Conservation (phyloP, 2,797 vertebrate species). For the Pterois miles region DNA sequence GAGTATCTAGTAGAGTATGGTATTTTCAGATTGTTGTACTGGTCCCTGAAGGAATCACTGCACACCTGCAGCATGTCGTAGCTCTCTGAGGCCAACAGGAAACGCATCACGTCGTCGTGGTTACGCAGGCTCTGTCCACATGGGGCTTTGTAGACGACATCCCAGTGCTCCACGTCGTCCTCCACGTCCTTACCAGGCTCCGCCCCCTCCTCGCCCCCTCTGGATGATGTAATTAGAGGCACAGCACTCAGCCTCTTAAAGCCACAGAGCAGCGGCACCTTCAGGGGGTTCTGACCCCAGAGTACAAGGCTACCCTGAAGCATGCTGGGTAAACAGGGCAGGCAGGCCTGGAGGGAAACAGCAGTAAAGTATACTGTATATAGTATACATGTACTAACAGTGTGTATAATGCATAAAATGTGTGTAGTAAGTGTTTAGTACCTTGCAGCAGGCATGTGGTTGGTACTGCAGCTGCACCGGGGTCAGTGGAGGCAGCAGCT, state of each 20-base stretch:
- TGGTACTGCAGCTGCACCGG: constrained; percentile 51
- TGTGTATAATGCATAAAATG: no score
- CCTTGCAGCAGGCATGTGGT: constrained; percentile 79
- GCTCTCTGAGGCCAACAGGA: constrained; percentile 86
- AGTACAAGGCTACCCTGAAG: constrained; percentile 56
- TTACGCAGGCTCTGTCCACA: constrained; percentile 88
- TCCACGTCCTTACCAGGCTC: background rate
- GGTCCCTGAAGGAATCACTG: background rate
- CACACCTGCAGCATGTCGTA: constrained; percentile 82
- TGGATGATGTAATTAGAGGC: constrained; percentile 46
- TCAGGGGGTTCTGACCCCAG: constrained; percentile 89
- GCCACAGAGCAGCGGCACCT: constrained; percentile 85
- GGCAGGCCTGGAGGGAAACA: constrained; percentile 52
- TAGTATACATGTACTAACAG: no score
- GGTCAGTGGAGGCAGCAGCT: constrained; percentile 45
- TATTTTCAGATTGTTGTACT: no score
- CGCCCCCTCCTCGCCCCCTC: background rate
- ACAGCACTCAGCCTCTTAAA: constrained; percentile 87
- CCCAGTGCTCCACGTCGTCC: constrained; percentile 3
- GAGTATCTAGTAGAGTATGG: no score
- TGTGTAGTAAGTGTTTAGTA: background rate
- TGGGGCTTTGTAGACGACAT: constrained; percentile 89
- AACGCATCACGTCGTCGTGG: constrained; percentile 86
- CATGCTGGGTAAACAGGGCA: constrained; percentile 72
- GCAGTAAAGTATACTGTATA: no score